A percentile compares a stretch with the other conserved stretches of the same genome.
These are phyloP conservation scores for Sebastes oblongus DNA, from an alignment of 2,797 vertebrate species.

Conservation along the genomic window DNA sequence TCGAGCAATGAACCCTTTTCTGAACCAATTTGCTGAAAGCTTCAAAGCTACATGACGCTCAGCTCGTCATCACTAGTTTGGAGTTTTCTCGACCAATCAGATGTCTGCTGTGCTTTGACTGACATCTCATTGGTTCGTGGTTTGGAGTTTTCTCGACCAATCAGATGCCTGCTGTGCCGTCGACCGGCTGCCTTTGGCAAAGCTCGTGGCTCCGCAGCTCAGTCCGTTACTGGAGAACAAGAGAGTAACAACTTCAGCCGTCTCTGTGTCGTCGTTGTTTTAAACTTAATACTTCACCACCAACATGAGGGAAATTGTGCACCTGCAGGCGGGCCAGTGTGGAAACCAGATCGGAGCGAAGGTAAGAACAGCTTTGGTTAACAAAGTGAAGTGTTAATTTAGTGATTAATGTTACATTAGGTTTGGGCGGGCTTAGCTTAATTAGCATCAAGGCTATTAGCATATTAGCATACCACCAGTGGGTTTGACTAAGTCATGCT, in stretches of 20 bases:
- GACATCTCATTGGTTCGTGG: neutral
- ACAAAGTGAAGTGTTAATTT: neutral
- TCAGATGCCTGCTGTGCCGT: too few relatives aligned
- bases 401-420: neutral
- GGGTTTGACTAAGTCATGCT: neutral
- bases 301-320: constrained; percentile 74
- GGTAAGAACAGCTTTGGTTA: constrained; percentile 7
- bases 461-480: neutral
- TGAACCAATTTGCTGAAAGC: too few relatives aligned
- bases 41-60: too few relatives aligned
- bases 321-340: constrained; percentile 72
- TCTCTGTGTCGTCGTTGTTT: neutral
- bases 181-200: fast-evolving
- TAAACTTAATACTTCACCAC: neutral
- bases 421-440: constrained; percentile 43
- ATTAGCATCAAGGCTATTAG: constrained; percentile 12
- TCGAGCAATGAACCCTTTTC: too few relatives aligned
- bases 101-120: neutral
- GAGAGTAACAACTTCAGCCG: neutral
- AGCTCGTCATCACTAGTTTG: too few relatives aligned
- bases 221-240: constrained; percentile 5
- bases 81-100: constrained; percentile 30
- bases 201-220: neutral
- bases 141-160: too few relatives aligned
- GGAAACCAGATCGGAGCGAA: constrained; percentile 75